Percentiles rank a stretch among this genome's conserved stretches.
These are phyloP conservation scores for Sebastes dallii DNA, from an alignment of 2,797 vertebrate genomes.

Conservation along the genomic window DNA sequence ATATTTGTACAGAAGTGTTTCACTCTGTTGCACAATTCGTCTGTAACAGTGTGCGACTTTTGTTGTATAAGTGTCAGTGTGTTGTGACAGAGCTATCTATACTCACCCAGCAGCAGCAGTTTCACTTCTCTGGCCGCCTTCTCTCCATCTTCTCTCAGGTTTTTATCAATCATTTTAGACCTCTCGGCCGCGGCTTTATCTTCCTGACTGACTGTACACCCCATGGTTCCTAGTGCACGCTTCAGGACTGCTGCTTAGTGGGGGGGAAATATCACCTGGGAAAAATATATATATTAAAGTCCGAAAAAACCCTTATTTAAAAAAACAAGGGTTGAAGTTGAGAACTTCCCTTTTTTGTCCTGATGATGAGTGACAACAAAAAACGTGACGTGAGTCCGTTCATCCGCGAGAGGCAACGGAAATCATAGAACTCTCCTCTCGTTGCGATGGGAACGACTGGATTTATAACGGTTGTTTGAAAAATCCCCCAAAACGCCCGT, in stretches of 20 bases:
- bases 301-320: constrained; percentile 1
- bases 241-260: constrained; percentile 82
- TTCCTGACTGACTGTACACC: constrained; percentile 97
- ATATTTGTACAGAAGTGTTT: neutral
- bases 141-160: constrained; percentile 95
- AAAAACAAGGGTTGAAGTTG: constrained; percentile 39
- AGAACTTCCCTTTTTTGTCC: constrained; percentile 66
- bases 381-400: constrained; percentile 52
- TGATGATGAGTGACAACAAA: constrained; percentile 21
- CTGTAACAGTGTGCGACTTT: neutral
- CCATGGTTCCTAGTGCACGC: constrained; percentile 90
- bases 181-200: constrained; percentile 96
- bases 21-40: constrained; percentile 2
- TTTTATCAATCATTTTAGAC: constrained; percentile 96
- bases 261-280: constrained; percentile 51
- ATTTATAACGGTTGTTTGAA: neutral
- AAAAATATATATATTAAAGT: constrained; percentile 15
- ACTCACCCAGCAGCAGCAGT: constrained; percentile 93
- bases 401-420: constrained; percentile 21
- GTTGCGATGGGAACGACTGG: constrained; percentile 8
- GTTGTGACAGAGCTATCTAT: neutral
- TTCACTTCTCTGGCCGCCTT: constrained; percentile 97
- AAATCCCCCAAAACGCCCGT: constrained; percentile 19
- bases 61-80: no score
- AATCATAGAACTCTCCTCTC: constrained; percentile 9